Evolutionary conservation across 2,797 vertebrate genomes (phyloP).

Genomic region (Rhinogobio ventralis): DNA sequence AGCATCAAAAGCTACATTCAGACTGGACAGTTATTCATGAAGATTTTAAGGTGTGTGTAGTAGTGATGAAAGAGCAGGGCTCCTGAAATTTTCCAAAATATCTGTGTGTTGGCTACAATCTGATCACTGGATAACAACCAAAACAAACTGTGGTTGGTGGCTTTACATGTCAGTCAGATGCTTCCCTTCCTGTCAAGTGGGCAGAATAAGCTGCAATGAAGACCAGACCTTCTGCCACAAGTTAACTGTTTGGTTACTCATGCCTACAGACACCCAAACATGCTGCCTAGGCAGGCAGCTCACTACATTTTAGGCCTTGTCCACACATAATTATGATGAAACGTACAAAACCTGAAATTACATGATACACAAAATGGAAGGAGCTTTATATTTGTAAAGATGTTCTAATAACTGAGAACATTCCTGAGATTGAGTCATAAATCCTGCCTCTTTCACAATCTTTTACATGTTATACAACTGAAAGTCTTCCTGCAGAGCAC

Average conservation of each 20-base stretch:
- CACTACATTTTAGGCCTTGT: background rate
- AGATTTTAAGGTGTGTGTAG: background rate
- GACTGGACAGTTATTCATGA: background rate
- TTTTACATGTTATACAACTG: background rate
- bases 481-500: background rate
- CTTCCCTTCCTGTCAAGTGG: background rate
- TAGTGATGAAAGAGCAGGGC: background rate
- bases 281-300: background rate
- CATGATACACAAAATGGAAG: constrained; percentile 10
- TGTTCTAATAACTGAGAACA: constrained; percentile 14
- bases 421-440: constrained; percentile 25
- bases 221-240: background rate
- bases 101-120: background rate
- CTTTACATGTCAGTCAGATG: background rate
- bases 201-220: background rate
- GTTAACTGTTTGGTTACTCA: background rate
- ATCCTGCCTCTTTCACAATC: constrained; percentile 31
- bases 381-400: constrained; percentile 14
- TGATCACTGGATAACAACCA: background rate
- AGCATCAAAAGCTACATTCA: background rate
- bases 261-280: background rate
- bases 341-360: background rate
- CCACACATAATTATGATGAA: background rate
- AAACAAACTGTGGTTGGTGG: background rate
- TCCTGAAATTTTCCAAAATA: background rate